phyloP scores from a whole-genome alignment of 2,888 invertebrate species.

The Mesorhabditis sp. region DNA sequence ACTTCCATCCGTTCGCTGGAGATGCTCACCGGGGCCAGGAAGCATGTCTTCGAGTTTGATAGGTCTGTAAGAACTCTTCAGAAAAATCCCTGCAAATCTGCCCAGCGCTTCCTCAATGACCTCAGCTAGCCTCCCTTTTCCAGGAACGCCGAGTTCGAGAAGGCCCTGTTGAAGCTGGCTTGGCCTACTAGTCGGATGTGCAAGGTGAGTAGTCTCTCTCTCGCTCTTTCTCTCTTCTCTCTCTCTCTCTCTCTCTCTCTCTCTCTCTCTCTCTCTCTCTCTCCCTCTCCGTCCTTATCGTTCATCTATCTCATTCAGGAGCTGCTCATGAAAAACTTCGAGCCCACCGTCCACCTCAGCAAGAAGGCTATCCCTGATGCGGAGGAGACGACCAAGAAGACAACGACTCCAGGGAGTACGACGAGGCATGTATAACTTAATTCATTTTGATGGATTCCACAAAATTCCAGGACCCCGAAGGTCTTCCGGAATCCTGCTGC shows the following conservation, averaged over 20 bases:
- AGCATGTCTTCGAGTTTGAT: slow-evolving; percentile 29
- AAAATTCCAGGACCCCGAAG: no score
- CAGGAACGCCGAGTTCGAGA: slow-evolving; percentile 12
- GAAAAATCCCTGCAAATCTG: not conserved
- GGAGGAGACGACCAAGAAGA: no score
- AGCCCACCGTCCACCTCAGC: no score
- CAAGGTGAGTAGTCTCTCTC: slow-evolving; percentile 8
- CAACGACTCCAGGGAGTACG: no score
- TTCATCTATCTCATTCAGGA: no score
- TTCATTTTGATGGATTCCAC: no score
- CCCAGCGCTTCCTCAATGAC: not conserved
- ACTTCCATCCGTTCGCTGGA: slow-evolving; percentile 14
- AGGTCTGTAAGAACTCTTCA: slow-evolving; percentile 17
- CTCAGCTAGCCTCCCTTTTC: not conserved
- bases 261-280: slow-evolving; percentile 12
- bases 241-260: slow-evolving; percentile 13
- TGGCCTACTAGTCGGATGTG: no score
- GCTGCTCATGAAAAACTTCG: no score
- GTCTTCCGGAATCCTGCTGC: no score
- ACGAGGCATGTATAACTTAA: no score
- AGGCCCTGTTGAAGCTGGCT: not conserved
- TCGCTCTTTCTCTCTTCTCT: slow-evolving; percentile 11
- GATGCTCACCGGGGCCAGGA: slow-evolving; percentile 20
- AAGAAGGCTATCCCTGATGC: no score
- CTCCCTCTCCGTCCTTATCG: not conserved